A percentile compares a stretch with the other conserved stretches of the same genome.
Conservation (phyloP, 1,140 invertebrate genomes). For the Frieseomelitta varia region DNA sequence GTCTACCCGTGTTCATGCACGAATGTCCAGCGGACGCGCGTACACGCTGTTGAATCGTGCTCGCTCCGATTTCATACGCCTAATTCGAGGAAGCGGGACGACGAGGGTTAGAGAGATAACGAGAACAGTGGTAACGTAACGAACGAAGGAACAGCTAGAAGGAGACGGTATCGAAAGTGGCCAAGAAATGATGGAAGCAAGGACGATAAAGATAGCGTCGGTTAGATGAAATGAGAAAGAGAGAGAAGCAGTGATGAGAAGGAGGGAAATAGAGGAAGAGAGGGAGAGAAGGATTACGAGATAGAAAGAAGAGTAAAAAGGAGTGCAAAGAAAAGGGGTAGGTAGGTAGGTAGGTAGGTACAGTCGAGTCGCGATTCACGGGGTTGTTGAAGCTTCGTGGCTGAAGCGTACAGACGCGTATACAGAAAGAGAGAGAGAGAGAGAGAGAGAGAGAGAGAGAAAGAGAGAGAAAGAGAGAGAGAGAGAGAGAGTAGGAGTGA, state of each 20-base stretch:
- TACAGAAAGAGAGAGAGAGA: constrained; percentile 39
- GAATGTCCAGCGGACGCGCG: constrained; percentile 11
- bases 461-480: constrained; percentile 1
- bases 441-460: neutral
- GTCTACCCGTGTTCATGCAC: neutral
- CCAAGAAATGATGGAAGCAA: neutral
- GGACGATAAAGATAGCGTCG: neutral
- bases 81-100: constrained; percentile 68
- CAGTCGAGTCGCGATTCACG: constrained; percentile 50
- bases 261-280: constrained; percentile 2
- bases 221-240: neutral
- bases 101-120: constrained; percentile 37
- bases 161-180: constrained; percentile 4
- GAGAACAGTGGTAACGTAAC: constrained; percentile 38
- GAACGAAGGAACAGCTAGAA: constrained; percentile 12
- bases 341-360: constrained; percentile 29
- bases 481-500: neutral
- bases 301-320: constrained; percentile 11
- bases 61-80: constrained; percentile 58
- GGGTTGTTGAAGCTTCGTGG: constrained; percentile 64
- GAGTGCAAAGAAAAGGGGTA: constrained; percentile 25
- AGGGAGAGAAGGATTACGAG: constrained; percentile 22
- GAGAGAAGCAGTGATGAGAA: too few species aligned
- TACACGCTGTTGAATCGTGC: constrained; percentile 36
- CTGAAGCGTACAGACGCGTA: constrained; percentile 66